phyloP scores from a whole-genome alignment of 2,888 invertebrate species.

The Morinoia aosen region DNA sequence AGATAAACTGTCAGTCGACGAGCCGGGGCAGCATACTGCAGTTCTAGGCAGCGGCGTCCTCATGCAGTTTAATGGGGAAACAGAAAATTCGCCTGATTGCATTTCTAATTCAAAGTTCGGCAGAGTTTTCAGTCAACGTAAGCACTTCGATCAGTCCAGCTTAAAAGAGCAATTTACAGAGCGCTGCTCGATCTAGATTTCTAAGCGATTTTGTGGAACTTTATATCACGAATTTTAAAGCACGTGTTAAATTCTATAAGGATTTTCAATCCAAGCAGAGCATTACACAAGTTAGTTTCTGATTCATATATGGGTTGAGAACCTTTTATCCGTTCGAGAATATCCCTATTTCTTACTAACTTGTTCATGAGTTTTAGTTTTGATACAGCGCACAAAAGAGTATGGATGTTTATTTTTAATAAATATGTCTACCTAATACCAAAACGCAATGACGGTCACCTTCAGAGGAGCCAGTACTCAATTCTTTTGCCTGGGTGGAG shows the following conservation, averaged over 20 bases:
- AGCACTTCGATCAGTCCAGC: neutral
- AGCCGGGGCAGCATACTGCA: neutral
- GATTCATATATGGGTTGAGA: too few relatives aligned
- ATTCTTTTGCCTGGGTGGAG: too few relatives aligned
- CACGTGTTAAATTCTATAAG: neutral
- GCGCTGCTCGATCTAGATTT: neutral
- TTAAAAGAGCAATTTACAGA: neutral
- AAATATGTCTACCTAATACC: too few relatives aligned
- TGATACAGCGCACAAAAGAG: too few relatives aligned
- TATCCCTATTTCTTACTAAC: too few relatives aligned
- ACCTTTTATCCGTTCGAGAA: too few relatives aligned
- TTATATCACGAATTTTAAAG: neutral
- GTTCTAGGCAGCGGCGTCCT: neutral
- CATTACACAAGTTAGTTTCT: too few relatives aligned
- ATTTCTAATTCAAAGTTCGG: neutral
- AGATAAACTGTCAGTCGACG: neutral
- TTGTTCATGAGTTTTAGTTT: too few relatives aligned
- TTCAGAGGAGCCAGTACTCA: too few relatives aligned
- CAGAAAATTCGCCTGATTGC: neutral
- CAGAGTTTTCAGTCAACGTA: neutral
- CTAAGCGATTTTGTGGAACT: neutral
- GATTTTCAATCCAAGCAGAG: too few relatives aligned
- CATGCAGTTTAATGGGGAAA: neutral
- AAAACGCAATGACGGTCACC: too few relatives aligned
- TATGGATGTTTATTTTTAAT: too few relatives aligned